These are phyloP conservation scores for Lagorchestes hirsutus DNA, from an alignment of 2,797 vertebrate species.

Conservation along the genomic window DNA sequence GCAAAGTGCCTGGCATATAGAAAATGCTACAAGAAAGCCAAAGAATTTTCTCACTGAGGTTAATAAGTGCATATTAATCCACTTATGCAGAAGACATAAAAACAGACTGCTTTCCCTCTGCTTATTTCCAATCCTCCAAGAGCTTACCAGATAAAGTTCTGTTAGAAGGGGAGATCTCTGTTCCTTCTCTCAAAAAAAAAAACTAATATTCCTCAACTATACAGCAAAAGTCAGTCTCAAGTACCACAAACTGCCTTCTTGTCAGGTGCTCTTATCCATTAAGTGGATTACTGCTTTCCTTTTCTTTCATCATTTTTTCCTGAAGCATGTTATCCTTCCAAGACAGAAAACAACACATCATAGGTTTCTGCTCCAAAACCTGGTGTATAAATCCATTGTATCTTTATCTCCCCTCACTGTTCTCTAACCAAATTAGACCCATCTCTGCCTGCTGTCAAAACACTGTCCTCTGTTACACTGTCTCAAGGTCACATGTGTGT, in stretches of 20 bases:
- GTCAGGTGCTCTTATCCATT: background rate
- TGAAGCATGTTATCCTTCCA: conserved; percentile 1
- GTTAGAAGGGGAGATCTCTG: background rate
- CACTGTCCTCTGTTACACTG: background rate
- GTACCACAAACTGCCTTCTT: conserved; percentile 17
- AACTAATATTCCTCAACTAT: background rate
- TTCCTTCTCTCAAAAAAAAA: background rate
- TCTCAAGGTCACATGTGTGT: background rate
- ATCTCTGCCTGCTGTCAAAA: background rate
- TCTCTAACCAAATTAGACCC: background rate
- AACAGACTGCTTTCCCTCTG: background rate
- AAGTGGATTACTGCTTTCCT: conserved; percentile 27
- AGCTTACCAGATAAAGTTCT: background rate
- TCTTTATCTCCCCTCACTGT: background rate
- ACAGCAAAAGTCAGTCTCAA: conserved; percentile 33
- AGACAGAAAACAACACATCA: background rate
- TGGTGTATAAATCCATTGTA: background rate
- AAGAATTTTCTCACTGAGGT: background rate
- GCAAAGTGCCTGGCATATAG: conserved; percentile 25
- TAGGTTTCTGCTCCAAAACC: background rate
- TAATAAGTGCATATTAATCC: background rate
- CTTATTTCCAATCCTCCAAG: background rate
- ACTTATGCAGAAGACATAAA: background rate
- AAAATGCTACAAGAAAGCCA: background rate
- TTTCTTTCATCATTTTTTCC: conserved; percentile 25